Evolutionary conservation across 2,113 vertebrate species (phyloP).

Genomic region (Hippocampus zosterae): DNA sequence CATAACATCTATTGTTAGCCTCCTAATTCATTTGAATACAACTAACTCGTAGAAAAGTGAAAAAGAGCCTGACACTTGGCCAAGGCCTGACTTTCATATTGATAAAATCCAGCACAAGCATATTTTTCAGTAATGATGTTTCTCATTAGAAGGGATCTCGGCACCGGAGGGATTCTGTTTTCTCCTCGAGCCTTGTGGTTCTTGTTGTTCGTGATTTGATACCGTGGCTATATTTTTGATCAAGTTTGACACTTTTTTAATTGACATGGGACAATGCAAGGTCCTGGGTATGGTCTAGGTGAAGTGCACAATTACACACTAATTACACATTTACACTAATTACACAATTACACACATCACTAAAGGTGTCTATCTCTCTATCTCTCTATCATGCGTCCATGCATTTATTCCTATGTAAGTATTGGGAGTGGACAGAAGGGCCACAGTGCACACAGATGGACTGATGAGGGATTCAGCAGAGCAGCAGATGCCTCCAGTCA

Average conservation of each 20-base stretch:
- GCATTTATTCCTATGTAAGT: constrained; percentile 14
- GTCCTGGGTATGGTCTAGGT: constrained; percentile 13
- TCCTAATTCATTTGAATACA: constrained; percentile 18
- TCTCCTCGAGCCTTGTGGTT: constrained; percentile 32
- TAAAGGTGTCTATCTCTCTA: neutral
- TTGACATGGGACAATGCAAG: constrained; percentile 21
- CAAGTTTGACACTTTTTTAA: constrained; percentile 35
- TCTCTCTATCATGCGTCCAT: neutral
- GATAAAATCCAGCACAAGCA: constrained; percentile 40
- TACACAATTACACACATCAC: neutral
- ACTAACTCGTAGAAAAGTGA: constrained; percentile 10
- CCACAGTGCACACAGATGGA: constrained; percentile 65
- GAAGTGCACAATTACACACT: neutral
- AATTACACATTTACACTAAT: too few species aligned
- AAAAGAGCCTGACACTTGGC: constrained; percentile 9
- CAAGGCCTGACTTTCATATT: constrained; percentile 35
- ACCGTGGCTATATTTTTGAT: constrained; percentile 23
- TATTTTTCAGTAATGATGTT: constrained; percentile 31
- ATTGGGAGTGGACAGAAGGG: constrained; percentile 60
- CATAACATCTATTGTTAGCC: constrained; percentile 21
- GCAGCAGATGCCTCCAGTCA: constrained; percentile 72
- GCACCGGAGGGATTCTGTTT: constrained; percentile 30
- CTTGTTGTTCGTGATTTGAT: constrained; percentile 26
- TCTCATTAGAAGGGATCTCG: constrained; percentile 17
- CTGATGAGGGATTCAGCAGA: constrained; percentile 56